Evolutionary conservation across 2,113 vertebrate species (phyloP).

Genomic region (Erpornis zantholeuca): DNA sequence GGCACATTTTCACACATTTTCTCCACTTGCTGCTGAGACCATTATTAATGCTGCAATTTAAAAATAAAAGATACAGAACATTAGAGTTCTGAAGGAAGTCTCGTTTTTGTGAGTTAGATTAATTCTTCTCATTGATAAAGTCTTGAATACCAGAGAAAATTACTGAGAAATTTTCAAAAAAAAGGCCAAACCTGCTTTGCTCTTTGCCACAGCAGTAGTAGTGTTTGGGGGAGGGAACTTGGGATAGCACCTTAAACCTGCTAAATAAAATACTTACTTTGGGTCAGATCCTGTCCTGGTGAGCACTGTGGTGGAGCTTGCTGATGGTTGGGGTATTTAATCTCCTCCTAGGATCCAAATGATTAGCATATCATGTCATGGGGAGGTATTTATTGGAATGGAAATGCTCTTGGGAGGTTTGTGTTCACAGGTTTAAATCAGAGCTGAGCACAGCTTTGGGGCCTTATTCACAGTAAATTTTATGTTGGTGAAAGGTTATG

Average conservation of each 20-base stretch:
- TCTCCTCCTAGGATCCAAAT: not conserved
- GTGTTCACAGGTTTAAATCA: conserved; percentile 63
- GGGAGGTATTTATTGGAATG: conserved; percentile 58
- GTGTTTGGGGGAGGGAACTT: not conserved
- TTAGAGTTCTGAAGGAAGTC: not conserved
- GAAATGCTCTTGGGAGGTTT: conserved; percentile 39
- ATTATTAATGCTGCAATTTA: conserved; percentile 48
- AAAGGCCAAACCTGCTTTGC: not conserved
- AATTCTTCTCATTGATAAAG: not conserved
- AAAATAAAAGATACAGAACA: conserved; percentile 46
- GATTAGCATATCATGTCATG: conserved; percentile 46
- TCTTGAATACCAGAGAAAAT: not conserved
- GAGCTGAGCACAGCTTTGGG: conserved; percentile 31
- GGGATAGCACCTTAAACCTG: not conserved
- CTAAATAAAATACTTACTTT: not conserved
- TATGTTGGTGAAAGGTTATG: conserved; percentile 52
- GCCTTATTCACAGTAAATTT: conserved; percentile 65
- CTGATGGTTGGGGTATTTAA: not conserved
- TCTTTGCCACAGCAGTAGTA: not conserved
- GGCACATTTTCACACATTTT: not conserved
- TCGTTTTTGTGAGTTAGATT: not conserved
- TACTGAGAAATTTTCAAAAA: not conserved
- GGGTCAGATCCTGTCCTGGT: not conserved
- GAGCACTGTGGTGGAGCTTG: not conserved
- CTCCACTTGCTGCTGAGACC: conserved; percentile 12